Conservation (phyloP, 2,888 invertebrate genomes). For the Ochlodes sylvanus region DNA sequence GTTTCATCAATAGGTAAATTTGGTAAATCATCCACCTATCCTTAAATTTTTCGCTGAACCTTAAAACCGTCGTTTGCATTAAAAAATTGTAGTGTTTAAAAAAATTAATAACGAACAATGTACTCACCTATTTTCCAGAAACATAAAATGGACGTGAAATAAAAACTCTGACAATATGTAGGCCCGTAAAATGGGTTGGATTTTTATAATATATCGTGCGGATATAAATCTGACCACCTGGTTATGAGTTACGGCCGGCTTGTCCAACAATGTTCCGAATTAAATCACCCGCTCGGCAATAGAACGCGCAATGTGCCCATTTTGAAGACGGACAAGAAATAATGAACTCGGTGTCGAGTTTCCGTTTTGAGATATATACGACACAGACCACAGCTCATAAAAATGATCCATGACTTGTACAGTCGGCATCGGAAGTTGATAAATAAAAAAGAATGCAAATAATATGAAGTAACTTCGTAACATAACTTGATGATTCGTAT, state of each 20-base stretch:
- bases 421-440: background rate
- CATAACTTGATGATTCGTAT: no score
- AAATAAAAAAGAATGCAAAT: background rate
- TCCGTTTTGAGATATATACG: background rate
- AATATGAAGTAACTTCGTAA: no score
- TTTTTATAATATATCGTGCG: slow-evolving; percentile 71
- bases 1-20: no score
- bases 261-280: slow-evolving; percentile 59
- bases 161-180: slow-evolving; percentile 39
- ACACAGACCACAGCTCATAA: background rate
- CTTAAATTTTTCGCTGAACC: no score
- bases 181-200: slow-evolving; percentile 60
- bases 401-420: background rate
- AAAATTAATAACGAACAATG: background rate
- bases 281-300: slow-evolving; percentile 53
- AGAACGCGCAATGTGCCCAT: slow-evolving; percentile 28
- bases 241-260: slow-evolving; percentile 61
- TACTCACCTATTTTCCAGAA: slow-evolving; percentile 18
- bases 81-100: no score
- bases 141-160: slow-evolving; percentile 30
- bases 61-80: no score
- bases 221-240: slow-evolving; percentile 68
- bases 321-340: slow-evolving; percentile 25
- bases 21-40: no score
- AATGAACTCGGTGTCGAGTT: slow-evolving; percentile 1